Conservation (phyloP, 2,797 vertebrate genomes). For the Pampus argenteus region DNA sequence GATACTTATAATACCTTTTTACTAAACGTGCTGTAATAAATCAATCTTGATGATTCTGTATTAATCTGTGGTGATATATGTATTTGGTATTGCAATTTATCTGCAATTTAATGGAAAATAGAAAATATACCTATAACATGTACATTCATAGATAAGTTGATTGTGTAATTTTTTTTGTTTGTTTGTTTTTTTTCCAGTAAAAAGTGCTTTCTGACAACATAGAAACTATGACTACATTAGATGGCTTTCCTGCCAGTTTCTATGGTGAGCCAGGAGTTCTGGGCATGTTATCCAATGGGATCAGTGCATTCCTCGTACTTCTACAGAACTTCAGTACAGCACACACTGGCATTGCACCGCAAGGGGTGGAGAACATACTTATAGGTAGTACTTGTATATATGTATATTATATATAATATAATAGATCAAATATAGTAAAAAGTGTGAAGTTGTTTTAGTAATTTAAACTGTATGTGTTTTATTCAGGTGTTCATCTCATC, state of each 20-base stretch:
- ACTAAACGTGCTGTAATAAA: neutral
- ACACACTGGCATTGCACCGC: slow-evolving; percentile 74
- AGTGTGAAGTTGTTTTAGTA: neutral
- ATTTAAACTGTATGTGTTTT: neutral
- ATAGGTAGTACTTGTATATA: slow-evolving; percentile 83
- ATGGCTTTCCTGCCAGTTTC: slow-evolving; percentile 90
- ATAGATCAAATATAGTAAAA: too few relatives aligned
- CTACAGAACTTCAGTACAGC: slow-evolving; percentile 87
- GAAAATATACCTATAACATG: neutral
- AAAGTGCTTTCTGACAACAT: slow-evolving; percentile 15
- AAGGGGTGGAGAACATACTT: slow-evolving; percentile 86
- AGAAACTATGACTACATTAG: slow-evolving; percentile 74
- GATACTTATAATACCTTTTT: neutral
- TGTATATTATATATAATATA: too few relatives aligned
- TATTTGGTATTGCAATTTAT: neutral
- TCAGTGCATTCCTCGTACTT: slow-evolving; percentile 90
- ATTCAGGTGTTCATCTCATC: slow-evolving; percentile 90
- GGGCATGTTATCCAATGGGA: slow-evolving; percentile 89
- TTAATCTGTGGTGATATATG: neutral
- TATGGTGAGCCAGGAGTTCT: slow-evolving; percentile 91
- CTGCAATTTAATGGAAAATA: neutral
- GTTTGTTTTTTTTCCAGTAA: slow-evolving; percentile 15
- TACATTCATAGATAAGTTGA: slow-evolving; percentile 4
- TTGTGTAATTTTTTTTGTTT: neutral
- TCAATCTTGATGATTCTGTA: neutral